Conservation (phyloP, 2,113 vertebrate species). For the Motacilla alba region DNA sequence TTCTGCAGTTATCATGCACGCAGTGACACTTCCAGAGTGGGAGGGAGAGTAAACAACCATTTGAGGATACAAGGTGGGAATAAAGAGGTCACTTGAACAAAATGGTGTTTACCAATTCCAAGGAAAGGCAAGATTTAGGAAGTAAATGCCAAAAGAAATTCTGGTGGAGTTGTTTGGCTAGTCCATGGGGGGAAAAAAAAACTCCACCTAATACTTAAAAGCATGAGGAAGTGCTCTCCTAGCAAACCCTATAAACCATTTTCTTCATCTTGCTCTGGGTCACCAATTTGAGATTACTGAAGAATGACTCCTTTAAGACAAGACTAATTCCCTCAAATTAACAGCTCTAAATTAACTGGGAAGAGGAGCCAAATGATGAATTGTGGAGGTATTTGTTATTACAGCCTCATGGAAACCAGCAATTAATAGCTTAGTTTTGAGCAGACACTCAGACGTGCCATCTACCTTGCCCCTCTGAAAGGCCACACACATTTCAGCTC, state of each 20-base stretch:
- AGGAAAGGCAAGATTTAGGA: background rate
- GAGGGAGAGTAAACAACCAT: background rate
- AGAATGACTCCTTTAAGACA: background rate
- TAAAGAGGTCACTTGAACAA: background rate
- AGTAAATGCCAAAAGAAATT: background rate
- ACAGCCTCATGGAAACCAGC: background rate
- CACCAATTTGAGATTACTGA: background rate
- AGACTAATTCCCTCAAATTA: background rate
- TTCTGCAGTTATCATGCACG: background rate
- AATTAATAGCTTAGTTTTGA: background rate
- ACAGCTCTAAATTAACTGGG: background rate
- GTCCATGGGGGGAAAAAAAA: fast-evolving
- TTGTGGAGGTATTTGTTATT: background rate
- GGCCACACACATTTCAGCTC: background rate
- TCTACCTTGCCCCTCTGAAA: background rate
- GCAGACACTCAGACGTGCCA: background rate
- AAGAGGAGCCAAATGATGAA: background rate
- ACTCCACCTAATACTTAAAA: background rate
- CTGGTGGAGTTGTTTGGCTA: background rate
- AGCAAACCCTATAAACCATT: background rate
- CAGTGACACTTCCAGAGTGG: background rate
- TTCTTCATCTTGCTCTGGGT: background rate
- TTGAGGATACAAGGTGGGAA: background rate
- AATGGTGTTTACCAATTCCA: background rate
- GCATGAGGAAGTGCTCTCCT: background rate